A percentile compares a stretch with the other conserved stretches of the same genome.
These are phyloP conservation scores for Branchellion lobata DNA, from an alignment of 2,888 invertebrate species.

Conservation along the genomic window DNA sequence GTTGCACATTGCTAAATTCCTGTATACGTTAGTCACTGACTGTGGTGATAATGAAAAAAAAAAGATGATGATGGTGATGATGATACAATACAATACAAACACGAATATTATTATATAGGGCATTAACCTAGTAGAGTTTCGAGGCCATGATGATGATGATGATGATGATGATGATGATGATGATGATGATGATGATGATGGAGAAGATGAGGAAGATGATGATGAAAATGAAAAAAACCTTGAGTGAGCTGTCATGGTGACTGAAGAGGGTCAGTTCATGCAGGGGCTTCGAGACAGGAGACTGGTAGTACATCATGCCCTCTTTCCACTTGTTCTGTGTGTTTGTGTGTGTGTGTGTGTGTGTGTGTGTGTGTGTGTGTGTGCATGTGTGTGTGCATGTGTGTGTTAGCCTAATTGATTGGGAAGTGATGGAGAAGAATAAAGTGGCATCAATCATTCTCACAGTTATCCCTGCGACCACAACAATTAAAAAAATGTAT, in stretches of 20 bases:
- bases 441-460: too few relatives aligned
- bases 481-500: too few relatives aligned
- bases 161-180: slow-evolving; percentile 24
- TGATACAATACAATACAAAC: neutral
- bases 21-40: neutral
- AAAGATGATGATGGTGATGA: neutral
- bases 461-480: too few relatives aligned
- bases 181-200: slow-evolving; percentile 13
- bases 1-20: neutral
- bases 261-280: neutral
- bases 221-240: neutral
- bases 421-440: too few relatives aligned
- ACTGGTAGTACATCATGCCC: neutral
- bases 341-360: neutral
- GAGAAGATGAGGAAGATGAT: too few relatives aligned
- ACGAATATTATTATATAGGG: neutral
- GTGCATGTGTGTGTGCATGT: too few relatives aligned
- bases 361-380: too few relatives aligned
- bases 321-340: neutral
- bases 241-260: neutral
- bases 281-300: neutral
- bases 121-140: too few relatives aligned
- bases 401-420: too few relatives aligned
- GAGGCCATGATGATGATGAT: neutral
- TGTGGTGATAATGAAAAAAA: neutral